Conservation (phyloP, 2,113 vertebrate species). For the Dolichotis patagonum region DNA sequence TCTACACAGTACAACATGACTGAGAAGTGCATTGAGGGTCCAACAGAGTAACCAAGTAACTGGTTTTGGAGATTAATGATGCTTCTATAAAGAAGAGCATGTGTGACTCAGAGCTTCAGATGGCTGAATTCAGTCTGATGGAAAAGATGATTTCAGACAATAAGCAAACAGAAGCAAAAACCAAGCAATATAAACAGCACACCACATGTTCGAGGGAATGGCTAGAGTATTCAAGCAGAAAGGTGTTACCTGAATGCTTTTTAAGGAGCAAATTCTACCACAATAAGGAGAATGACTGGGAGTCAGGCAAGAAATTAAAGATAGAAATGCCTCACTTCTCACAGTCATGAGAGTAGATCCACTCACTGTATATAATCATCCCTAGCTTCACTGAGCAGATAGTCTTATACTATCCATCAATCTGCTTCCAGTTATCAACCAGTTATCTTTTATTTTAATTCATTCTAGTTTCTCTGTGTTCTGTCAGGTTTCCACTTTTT, state of each 20-base stretch:
- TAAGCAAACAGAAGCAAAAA: background rate
- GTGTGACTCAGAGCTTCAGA: background rate
- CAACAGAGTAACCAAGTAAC: background rate
- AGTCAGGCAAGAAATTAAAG: background rate
- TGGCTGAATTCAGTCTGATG: background rate
- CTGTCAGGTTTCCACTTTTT: background rate
- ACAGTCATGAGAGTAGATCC: background rate
- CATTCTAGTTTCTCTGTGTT: background rate
- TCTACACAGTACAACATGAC: background rate
- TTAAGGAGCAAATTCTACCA: constrained; percentile 11
- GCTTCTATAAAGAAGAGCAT: background rate
- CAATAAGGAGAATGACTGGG: background rate
- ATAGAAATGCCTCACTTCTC: background rate
- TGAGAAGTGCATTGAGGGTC: background rate
- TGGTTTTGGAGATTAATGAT: background rate
- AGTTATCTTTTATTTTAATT: background rate
- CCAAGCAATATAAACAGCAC: background rate
- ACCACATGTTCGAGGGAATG: background rate
- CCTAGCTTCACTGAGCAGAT: background rate
- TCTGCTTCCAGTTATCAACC: background rate
- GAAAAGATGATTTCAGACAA: constrained; percentile 25
- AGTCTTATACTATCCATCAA: background rate
- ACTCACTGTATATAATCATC: background rate
- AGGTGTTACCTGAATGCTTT: background rate
- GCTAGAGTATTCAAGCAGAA: background rate